Evolutionary conservation across 2,797 vertebrate species (phyloP).

Genomic region (Enteromius anoplus): DNA sequence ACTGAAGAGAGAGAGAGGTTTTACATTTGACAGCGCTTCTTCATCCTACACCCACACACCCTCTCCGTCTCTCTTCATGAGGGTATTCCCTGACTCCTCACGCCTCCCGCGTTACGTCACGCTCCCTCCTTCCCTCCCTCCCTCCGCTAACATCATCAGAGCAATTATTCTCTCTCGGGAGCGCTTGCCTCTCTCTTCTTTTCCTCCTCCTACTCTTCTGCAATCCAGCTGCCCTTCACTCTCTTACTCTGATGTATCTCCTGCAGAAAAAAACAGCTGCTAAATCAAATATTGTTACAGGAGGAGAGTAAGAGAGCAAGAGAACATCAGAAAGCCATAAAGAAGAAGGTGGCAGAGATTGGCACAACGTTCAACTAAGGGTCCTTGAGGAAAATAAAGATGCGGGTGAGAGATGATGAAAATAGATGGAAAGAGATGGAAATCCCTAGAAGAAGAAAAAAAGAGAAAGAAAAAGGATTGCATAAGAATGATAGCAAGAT

Average conservation of each 20-base stretch:
- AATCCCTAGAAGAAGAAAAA: background rate
- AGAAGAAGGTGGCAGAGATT: background rate
- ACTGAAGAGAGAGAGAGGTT: constrained; percentile 51
- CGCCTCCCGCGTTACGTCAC: constrained; percentile 57
- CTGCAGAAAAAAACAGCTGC: background rate
- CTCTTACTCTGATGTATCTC: constrained; percentile 17
- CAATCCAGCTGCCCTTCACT: constrained; percentile 7
- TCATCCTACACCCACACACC: constrained; percentile 11
- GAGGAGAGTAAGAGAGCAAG: constrained; percentile 8
- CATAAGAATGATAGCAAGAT: background rate
- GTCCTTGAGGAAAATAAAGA: background rate
- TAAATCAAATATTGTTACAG: constrained; percentile 8
- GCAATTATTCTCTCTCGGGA: constrained; percentile 73
- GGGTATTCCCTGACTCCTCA: constrained; percentile 70
- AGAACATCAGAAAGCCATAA: constrained; percentile 5
- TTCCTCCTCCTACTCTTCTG: background rate
- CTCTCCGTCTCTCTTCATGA: constrained; percentile 52
- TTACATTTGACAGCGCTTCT: constrained; percentile 39
- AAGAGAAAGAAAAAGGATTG: background rate
- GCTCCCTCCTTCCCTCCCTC: constrained; percentile 61
- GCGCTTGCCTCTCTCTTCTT: constrained; percentile 72
- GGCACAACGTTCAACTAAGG: background rate
- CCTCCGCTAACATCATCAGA: constrained; percentile 70
- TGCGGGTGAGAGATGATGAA: background rate
- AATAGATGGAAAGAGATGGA: background rate